Conservation (phyloP, 2,113 vertebrate genomes). For the Todiramphus saurophagus region DNA sequence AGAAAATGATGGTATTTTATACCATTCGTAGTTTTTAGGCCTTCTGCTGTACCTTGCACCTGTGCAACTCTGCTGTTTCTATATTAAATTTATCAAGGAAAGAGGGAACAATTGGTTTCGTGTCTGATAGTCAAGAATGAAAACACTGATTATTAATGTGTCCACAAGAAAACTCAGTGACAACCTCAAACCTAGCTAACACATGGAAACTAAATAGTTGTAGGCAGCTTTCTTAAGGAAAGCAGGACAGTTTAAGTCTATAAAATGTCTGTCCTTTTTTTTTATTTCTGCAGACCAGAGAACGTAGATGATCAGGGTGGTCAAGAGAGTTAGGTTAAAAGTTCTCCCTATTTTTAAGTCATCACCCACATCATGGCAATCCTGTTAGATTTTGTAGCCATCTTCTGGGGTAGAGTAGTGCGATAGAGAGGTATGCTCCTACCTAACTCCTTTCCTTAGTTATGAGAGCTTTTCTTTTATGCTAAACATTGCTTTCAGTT, state of each 20-base stretch:
- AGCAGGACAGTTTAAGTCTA: neutral
- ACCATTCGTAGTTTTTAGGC: neutral
- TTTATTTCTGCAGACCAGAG: neutral
- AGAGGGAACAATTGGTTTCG: neutral
- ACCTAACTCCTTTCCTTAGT: neutral
- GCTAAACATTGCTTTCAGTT: neutral
- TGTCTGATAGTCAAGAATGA: neutral
- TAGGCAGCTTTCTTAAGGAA: neutral
- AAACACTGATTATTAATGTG: neutral
- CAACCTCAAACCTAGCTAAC: neutral
- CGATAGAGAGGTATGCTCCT: neutral
- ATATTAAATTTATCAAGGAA: neutral
- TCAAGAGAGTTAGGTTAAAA: neutral
- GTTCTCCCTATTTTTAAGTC: rapidly evolving
- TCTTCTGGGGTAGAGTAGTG: neutral
- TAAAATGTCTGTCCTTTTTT: neutral
- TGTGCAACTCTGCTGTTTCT: neutral
- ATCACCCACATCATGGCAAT: neutral
- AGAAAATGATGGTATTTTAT: neutral
- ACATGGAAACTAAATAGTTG: neutral
- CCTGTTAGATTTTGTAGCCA: neutral
- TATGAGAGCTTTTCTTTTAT: neutral
- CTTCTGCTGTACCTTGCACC: neutral
- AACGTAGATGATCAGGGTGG: neutral
- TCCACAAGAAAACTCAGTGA: neutral